These are phyloP conservation scores for Galleria mellonella DNA, from an alignment of 1,140 invertebrate genomes.

Conservation along the genomic window DNA sequence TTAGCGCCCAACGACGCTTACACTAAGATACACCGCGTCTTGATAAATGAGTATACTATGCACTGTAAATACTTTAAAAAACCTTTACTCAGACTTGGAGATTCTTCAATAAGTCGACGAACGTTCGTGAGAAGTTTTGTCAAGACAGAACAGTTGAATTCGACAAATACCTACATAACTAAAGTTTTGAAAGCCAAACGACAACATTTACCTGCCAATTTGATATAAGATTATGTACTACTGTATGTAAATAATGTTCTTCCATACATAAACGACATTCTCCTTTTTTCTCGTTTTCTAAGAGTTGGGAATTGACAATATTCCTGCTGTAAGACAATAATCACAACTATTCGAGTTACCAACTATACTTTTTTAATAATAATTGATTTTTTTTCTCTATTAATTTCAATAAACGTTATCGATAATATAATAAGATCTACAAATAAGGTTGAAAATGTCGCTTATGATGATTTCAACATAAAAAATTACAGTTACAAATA, in stretches of 20 bases:
- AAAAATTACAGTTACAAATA: no score
- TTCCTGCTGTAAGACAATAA: no score
- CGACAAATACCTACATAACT: slow-evolving; percentile 13
- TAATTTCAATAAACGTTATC: no score
- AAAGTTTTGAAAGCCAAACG: not conserved
- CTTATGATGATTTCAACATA: no score
- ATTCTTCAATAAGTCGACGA: slow-evolving; percentile 22
- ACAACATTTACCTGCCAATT: not conserved
- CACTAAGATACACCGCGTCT: slow-evolving; percentile 6
- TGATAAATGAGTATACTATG: slow-evolving; percentile 24
- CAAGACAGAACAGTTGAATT: slow-evolving; percentile 31
- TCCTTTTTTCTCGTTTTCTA: not conserved
- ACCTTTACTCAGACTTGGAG: slow-evolving; percentile 43
- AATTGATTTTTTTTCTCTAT: no score
- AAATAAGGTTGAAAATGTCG: no score
- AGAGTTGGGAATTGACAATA: not conserved
- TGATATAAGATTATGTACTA: no score
- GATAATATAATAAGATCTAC: no score
- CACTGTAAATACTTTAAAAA: slow-evolving; percentile 37
- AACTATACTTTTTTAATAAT: no score
- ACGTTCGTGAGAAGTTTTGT: slow-evolving; percentile 33
- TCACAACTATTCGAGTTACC: no score
- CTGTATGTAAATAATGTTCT: no score
- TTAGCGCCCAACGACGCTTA: slow-evolving; percentile 14
- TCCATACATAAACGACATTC: slow-evolving; percentile 2